Percentiles rank a stretch among this genome's conserved stretches.
Evolutionary conservation across 2,797 vertebrate genomes (phyloP).

Genomic region (Sardinella longiceps): DNA sequence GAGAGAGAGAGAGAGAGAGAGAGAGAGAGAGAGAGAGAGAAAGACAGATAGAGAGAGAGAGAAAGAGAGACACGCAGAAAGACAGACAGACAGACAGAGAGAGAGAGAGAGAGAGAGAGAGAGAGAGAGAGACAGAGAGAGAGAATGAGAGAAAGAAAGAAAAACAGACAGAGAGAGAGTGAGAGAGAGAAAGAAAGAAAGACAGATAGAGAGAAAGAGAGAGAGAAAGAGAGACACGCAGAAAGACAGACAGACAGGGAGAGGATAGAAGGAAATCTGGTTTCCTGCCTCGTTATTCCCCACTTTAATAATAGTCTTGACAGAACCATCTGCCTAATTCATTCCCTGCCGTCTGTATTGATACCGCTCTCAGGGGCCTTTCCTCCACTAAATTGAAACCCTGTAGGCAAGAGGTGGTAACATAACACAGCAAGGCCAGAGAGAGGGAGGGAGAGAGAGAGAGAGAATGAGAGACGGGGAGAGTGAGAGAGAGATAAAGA

Average conservation of each 20-base stretch:
- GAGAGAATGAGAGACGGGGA: too few species aligned
- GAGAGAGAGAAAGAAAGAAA: not conserved
- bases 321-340: constrained; percentile 49
- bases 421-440: not conserved
- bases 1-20: not conserved
- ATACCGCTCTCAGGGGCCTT: constrained; percentile 36
- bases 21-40: not conserved
- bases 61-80: not conserved
- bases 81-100: not conserved
- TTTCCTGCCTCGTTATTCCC: constrained; percentile 18
- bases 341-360: constrained; percentile 42
- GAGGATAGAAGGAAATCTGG: not conserved
- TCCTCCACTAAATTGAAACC: constrained; percentile 34
- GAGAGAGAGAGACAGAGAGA: not conserved
- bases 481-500: too few species aligned
- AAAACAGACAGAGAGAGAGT: not conserved
- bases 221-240: not conserved
- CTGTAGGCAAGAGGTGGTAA: constrained; percentile 19
- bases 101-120: not conserved
- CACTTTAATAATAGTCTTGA: constrained; percentile 40
- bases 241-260: too few species aligned
- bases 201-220: not conserved
- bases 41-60: not conserved
- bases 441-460: too few species aligned
- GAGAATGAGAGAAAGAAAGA: not conserved